phyloP scores from a whole-genome alignment of 2,113 vertebrate genomes.

The Triplophysa tibetana region DNA sequence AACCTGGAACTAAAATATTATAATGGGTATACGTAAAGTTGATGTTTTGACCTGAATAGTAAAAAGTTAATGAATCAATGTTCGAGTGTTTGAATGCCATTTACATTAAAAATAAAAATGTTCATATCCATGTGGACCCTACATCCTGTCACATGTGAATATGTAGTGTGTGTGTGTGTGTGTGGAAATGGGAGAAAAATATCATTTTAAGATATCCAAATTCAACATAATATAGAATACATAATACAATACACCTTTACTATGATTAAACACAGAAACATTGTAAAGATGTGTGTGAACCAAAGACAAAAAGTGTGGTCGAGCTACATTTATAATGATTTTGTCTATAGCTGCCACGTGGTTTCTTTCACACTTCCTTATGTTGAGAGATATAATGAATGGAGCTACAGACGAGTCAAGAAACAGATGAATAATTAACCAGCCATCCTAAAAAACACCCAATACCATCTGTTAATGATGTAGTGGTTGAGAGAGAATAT shows the following conservation, averaged over 20 bases:
- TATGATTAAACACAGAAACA: neutral
- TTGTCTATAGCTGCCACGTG: neutral
- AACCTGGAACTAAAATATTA: neutral
- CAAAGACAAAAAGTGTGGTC: neutral
- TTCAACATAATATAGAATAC: neutral
- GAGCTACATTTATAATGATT: neutral
- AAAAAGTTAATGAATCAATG: neutral
- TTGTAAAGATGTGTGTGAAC: neutral
- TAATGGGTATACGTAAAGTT: neutral
- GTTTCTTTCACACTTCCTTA: conserved; percentile 9
- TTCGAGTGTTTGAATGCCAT: neutral
- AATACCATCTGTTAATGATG: neutral
- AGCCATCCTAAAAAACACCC: neutral
- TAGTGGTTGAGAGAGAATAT: neutral
- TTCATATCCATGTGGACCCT: neutral
- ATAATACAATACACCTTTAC: neutral
- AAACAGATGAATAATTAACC: conserved; percentile 19
- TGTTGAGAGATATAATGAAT: neutral
- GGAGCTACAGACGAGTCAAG: neutral
- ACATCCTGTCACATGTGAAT: conserved; percentile 1
- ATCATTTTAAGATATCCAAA: neutral
- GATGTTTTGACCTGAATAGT: neutral
- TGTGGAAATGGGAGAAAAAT: neutral
- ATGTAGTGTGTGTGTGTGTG: neutral
- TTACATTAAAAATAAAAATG: neutral